These are phyloP conservation scores for Calliphora vicina DNA, from an alignment of 1,140 invertebrate species.

Conservation along the genomic window DNA sequence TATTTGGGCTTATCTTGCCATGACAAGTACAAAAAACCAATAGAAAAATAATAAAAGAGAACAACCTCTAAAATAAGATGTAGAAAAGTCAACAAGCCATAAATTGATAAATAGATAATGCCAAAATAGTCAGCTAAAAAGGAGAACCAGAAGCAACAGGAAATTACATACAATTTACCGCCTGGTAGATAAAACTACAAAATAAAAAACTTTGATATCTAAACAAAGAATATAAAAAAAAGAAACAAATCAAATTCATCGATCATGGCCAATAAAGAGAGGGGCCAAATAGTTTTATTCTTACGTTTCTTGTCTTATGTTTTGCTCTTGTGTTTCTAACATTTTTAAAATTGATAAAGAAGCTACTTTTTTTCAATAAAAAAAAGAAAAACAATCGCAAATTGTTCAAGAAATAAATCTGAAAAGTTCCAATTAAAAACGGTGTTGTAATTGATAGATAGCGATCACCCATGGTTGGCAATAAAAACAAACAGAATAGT, in stretches of 20 bases:
- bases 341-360: not conserved
- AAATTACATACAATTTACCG: not conserved
- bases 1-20: not conserved
- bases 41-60: not conserved
- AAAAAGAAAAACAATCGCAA: not conserved
- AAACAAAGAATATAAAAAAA: not conserved
- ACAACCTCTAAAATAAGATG: not conserved
- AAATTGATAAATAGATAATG: not conserved
- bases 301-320: not conserved
- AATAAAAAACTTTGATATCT: too few species aligned
- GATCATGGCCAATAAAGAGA: not conserved
- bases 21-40: not conserved
- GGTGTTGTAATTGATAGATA: not conserved
- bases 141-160: not conserved
- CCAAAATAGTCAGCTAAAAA: not conserved
- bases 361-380: not conserved
- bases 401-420: too few species aligned
- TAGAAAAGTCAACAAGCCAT: not conserved
- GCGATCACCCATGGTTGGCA: constrained; percentile 11
- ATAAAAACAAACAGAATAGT: not conserved
- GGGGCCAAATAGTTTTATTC: not conserved
- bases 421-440: not conserved
- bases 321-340: too few species aligned
- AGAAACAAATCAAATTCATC: not conserved
- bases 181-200: not conserved